These are phyloP conservation scores for Campoletis sonorensis DNA, from an alignment of 1,140 invertebrate genomes.

Conservation along the genomic window DNA sequence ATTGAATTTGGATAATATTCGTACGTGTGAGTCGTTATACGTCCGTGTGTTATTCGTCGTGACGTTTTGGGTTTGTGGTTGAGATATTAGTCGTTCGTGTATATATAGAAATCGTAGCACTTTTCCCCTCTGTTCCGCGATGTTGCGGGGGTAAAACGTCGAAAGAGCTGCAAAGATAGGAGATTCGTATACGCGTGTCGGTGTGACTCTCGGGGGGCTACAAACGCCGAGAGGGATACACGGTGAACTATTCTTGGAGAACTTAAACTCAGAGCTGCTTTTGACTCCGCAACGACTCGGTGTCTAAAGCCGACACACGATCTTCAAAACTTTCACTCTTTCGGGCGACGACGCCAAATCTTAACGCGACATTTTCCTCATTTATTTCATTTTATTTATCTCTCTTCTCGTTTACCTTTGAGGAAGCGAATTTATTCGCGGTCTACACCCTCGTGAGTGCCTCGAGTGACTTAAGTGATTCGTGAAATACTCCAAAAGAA, in stretches of 20 bases:
- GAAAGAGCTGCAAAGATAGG: conserved; percentile 24
- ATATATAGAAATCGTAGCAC: conserved; percentile 65
- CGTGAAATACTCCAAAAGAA: not conserved
- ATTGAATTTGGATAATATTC: conserved; percentile 23
- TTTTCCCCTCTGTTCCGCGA: conserved; percentile 55
- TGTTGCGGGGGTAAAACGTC: conserved; percentile 24
- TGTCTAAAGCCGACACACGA: conserved; percentile 43
- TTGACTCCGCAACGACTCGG: conserved; percentile 67
- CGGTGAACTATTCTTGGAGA: conserved; percentile 75
- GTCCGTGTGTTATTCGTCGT: not conserved
- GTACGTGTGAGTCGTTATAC: not conserved
- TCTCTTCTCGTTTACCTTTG: not conserved
- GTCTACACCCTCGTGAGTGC: not conserved
- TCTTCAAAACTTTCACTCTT: conserved; percentile 23
- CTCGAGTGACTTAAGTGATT: not conserved
- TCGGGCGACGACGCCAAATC: conserved; percentile 29
- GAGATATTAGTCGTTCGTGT: conserved; percentile 51
- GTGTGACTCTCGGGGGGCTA: not conserved
- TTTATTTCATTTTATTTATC: not conserved
- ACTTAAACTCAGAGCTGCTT: conserved; percentile 71
- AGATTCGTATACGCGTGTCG: no score
- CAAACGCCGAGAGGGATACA: conserved; percentile 61
- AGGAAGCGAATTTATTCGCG: not conserved
- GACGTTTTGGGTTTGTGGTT: conserved; percentile 43
- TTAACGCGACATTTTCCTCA: conserved; percentile 10